These are phyloP conservation scores for Sarcophaga subvicina DNA, from an alignment of 2,888 invertebrate species.

Conservation along the genomic window DNA sequence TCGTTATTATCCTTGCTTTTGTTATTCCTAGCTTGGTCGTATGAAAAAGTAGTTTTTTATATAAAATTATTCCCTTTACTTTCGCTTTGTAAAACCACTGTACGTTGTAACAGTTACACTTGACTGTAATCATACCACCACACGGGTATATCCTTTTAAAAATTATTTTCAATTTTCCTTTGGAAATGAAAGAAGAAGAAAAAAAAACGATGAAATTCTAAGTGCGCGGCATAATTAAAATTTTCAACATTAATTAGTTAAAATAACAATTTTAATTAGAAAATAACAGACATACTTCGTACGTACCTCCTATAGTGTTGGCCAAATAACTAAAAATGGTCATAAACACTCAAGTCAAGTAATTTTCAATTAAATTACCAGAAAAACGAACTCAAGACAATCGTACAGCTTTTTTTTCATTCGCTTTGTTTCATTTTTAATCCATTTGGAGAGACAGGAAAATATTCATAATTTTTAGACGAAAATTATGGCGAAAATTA, in stretches of 20 bases:
- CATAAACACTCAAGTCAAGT: slow-evolving; percentile 55
- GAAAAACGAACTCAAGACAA: slow-evolving; percentile 34
- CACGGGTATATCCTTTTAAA: slow-evolving; percentile 15
- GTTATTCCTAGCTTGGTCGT: no score
- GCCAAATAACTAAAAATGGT: slow-evolving; percentile 23
- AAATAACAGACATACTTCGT: slow-evolving; percentile 56
- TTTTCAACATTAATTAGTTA: slow-evolving; percentile 64
- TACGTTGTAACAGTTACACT: not conserved
- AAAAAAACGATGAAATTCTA: not conserved
- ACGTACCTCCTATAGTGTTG: not conserved
- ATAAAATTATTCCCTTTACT: not conserved
- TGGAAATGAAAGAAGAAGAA: slow-evolving; percentile 28
- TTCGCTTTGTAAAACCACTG: slow-evolving; percentile 29
- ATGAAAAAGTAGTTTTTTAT: not conserved
- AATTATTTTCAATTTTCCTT: slow-evolving; percentile 47
- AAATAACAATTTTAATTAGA: slow-evolving; percentile 64
- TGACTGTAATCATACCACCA: not conserved
- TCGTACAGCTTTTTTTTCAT: not conserved
- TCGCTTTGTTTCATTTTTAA: slow-evolving; percentile 22
- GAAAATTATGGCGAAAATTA: slow-evolving; percentile 68
- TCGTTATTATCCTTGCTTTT: no score
- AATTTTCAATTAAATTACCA: slow-evolving; percentile 65
- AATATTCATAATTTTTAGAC: slow-evolving; percentile 74
- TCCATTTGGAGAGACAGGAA: slow-evolving; percentile 31
- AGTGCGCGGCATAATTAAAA: slow-evolving; percentile 54